phyloP scores from a whole-genome alignment of 2,888 invertebrate species.

The Callyntrura sp. region DNA sequence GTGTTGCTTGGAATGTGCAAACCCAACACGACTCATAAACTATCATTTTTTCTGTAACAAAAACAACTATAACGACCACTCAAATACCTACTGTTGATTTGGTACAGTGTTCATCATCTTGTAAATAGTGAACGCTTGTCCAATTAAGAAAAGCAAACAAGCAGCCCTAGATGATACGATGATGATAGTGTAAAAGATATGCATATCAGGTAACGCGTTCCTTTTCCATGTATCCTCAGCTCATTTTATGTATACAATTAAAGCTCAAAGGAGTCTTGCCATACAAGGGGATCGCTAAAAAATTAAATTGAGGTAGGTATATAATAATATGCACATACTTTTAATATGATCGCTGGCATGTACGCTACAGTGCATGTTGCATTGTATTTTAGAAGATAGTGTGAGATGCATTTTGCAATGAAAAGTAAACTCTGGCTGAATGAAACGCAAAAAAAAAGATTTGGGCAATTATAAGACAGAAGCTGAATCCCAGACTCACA shows the following conservation, averaged over 20 bases:
- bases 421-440: not conserved
- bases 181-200: conserved; percentile 20
- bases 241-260: conserved; percentile 8
- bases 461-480: conserved; percentile 36
- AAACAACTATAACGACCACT: not conserved
- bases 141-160: conserved; percentile 59
- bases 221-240: not conserved
- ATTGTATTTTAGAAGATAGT: not conserved
- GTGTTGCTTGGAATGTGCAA: not conserved
- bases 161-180: not conserved
- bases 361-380: too few species aligned
- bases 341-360: not conserved
- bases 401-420: conserved; percentile 2
- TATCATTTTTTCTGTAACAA: not conserved
- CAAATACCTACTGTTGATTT: conserved; percentile 6
- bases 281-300: conserved; percentile 19
- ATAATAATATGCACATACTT: not conserved
- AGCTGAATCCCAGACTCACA: not conserved
- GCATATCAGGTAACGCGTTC: not conserved
- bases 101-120: not conserved
- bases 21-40: not conserved
- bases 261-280: conserved; percentile 25
- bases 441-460: conserved; percentile 21
- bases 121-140: not conserved
- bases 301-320: conserved; percentile 1